A percentile compares a stretch with the other conserved stretches of the same genome.
Conservation (phyloP, 2,113 vertebrate genomes). For the Scopus umbretta region DNA sequence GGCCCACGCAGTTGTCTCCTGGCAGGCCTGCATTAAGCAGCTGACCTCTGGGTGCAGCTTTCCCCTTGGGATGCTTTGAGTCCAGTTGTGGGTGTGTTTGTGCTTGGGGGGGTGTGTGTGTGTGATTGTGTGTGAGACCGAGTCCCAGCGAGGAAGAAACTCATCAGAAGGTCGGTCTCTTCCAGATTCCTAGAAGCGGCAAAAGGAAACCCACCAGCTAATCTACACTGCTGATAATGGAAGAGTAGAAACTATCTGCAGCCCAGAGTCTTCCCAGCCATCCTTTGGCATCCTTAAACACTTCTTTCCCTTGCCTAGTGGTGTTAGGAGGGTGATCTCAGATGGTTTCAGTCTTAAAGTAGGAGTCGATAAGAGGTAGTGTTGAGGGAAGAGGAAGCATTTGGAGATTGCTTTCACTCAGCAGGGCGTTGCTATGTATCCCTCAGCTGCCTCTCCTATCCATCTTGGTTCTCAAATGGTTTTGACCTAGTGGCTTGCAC, state of each 20-base stretch:
- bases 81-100: neutral
- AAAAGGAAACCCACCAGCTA: neutral
- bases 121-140: neutral
- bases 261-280: neutral
- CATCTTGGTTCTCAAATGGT: neutral
- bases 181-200: neutral
- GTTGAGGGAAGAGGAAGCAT: neutral
- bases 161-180: neutral
- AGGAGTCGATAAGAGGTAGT: neutral
- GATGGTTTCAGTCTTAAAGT: neutral
- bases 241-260: neutral
- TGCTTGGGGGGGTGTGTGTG: neutral
- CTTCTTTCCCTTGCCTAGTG: neutral
- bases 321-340: neutral
- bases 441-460: neutral
- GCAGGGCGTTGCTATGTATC: neutral
- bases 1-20: accelerated
- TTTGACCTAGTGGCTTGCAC: neutral
- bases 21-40: neutral
- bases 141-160: neutral
- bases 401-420: neutral
- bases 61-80: neutral
- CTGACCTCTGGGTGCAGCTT: neutral
- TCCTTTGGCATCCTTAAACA: neutral
- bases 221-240: neutral